phyloP scores from a whole-genome alignment of 2,797 vertebrate genomes.

The Syncerus caffer region DNA sequence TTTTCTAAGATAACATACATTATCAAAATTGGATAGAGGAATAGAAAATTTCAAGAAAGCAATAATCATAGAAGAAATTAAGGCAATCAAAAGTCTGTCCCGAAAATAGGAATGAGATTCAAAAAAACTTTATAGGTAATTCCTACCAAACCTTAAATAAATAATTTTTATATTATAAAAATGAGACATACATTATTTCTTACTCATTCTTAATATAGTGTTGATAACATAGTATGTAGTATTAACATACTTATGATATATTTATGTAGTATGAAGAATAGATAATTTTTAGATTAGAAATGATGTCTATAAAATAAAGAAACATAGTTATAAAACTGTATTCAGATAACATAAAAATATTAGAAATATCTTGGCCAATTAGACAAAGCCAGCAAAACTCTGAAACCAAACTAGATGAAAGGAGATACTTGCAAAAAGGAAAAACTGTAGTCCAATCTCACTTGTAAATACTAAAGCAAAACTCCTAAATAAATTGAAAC shows the following conservation, averaged over 20 bases:
- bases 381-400: neutral
- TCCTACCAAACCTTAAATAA: neutral
- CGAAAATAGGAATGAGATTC: neutral
- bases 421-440: neutral
- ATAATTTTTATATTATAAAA: neutral
- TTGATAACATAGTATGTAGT: neutral
- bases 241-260: neutral
- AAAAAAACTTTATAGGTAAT: neutral
- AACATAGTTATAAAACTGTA: neutral
- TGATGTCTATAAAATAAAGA: neutral
- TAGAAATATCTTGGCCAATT: neutral
- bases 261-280: neutral
- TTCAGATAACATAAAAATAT: neutral
- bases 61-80: conserved; percentile 8
- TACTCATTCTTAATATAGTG: neutral
- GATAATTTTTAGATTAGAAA: neutral
- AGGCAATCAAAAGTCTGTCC: neutral
- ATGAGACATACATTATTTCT: neutral
- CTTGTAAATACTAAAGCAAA: neutral
- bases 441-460: neutral
- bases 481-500: neutral
- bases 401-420: neutral
- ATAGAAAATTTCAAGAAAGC: neutral
- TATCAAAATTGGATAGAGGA: neutral
- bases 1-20: neutral